Conservation (phyloP, 2,113 vertebrate genomes). For the Notechis scutatus region DNA sequence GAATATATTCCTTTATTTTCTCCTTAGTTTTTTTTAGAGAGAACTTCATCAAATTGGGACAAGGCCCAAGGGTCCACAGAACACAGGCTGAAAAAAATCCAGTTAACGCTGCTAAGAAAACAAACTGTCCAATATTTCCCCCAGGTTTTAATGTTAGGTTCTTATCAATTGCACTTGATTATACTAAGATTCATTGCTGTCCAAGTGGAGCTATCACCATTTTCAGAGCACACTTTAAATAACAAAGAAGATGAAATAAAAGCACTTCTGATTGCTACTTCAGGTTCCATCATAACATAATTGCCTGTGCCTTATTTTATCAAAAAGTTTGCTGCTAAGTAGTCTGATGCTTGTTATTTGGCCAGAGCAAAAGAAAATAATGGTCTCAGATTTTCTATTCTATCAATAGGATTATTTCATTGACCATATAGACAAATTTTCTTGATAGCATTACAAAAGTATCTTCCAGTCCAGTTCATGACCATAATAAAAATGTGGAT, state of each 20-base stretch:
- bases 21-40: background rate
- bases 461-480: background rate
- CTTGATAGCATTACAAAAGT: background rate
- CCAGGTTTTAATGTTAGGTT: background rate
- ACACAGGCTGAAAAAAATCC: background rate
- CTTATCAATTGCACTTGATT: background rate
- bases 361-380: background rate
- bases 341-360: background rate
- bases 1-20: background rate
- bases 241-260: conserved; percentile 8
- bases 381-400: background rate
- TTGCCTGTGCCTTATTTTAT: background rate
- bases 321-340: background rate
- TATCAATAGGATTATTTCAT: background rate
- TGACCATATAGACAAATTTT: background rate
- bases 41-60: background rate
- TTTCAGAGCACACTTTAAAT: background rate
- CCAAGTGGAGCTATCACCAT: background rate
- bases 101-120: background rate
- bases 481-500: background rate
- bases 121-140: background rate
- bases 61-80: background rate
- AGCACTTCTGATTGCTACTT: background rate
- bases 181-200: background rate
- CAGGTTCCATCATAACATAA: background rate